A percentile compares a stretch with the other conserved stretches of the same genome.
phyloP scores from a whole-genome alignment of 2,888 invertebrate genomes.

The Pristionchus mayeri region DNA sequence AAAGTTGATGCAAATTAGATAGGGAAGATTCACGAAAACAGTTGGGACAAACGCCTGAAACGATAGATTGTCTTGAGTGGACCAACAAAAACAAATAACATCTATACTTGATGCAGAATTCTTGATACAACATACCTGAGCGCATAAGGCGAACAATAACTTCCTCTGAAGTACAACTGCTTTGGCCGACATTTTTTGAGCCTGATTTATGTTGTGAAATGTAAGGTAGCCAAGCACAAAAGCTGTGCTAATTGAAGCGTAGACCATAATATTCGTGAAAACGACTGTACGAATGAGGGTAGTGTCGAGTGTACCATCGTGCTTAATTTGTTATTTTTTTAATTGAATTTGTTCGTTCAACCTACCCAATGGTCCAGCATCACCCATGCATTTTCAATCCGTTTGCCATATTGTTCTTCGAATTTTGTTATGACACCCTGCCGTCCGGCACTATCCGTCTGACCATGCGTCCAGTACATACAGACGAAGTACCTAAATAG shows the following conservation, averaged over 20 bases:
- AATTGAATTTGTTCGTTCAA: background rate
- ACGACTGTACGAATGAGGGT: background rate
- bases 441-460: background rate
- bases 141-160: background rate
- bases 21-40: too few relatives aligned
- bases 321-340: too few relatives aligned
- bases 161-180: background rate
- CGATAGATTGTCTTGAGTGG: too few relatives aligned
- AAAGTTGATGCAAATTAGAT: too few relatives aligned
- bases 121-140: background rate
- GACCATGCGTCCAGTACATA: too few relatives aligned
- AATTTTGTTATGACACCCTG: background rate
- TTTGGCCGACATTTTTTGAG: background rate
- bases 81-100: too few relatives aligned
- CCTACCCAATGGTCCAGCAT: background rate
- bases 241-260: background rate
- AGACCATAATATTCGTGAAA: background rate
- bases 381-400: background rate
- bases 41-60: too few relatives aligned
- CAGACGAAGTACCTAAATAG: background rate
- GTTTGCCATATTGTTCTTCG: background rate
- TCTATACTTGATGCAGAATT: too few relatives aligned
- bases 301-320: too few relatives aligned
- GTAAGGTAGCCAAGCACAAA: background rate
- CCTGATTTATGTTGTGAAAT: background rate